Conservation (phyloP, 1,140 invertebrate species). For the Pemphigus obesinymphae region DNA sequence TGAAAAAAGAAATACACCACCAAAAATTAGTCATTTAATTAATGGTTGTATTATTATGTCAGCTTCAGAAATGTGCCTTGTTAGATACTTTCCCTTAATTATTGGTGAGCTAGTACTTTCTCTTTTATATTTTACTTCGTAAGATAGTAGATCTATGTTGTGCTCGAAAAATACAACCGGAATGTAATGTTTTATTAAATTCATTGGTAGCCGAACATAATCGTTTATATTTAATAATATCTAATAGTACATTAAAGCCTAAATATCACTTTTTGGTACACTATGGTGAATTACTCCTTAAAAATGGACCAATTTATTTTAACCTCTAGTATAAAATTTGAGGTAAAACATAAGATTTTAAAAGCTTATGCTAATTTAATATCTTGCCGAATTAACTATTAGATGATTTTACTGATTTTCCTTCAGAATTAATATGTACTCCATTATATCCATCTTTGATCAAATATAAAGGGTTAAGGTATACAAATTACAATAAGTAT, state of each 20-base stretch:
- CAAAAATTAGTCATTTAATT: neutral
- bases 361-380: neutral
- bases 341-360: neutral
- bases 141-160: neutral
- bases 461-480: neutral
- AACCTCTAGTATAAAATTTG: neutral
- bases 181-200: neutral
- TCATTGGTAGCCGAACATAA: neutral
- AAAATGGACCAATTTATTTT: neutral
- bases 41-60: neutral
- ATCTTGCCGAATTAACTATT: neutral
- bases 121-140: neutral
- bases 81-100: neutral
- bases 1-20: neutral
- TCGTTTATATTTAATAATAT: neutral
- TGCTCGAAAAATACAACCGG: neutral
- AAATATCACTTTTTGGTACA: neutral
- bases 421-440: neutral
- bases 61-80: neutral
- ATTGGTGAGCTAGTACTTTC: neutral
- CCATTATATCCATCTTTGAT: neutral
- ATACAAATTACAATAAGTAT: neutral
- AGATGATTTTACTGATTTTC: neutral
- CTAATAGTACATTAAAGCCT: neutral
- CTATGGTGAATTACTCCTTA: neutral